These are phyloP conservation scores for Tethea ocularis DNA, from an alignment of 2,888 invertebrate genomes.

Conservation along the genomic window DNA sequence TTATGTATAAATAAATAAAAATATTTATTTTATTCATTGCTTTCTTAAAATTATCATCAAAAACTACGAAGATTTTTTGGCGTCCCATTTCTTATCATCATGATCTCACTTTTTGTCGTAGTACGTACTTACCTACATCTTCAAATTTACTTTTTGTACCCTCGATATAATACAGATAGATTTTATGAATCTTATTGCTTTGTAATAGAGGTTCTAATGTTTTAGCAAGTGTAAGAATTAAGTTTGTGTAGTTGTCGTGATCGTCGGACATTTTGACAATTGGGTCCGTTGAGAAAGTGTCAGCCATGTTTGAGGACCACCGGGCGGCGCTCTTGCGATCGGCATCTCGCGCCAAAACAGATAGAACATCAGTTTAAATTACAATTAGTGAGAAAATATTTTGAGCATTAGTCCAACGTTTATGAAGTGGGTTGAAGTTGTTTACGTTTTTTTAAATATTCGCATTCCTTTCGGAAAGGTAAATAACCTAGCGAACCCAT, in stretches of 20 bases:
- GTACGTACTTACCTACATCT: no score
- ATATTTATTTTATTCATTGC: background rate
- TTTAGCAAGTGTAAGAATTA: constrained; percentile 13
- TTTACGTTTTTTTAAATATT: background rate
- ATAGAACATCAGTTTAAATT: constrained; percentile 61
- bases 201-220: background rate
- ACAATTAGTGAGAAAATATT: constrained; percentile 69
- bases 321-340: no score
- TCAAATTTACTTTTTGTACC: background rate
- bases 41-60: constrained; percentile 14
- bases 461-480: background rate
- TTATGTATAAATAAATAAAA: no score
- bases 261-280: constrained; percentile 80
- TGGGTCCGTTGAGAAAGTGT: constrained; percentile 71
- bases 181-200: constrained; percentile 18
- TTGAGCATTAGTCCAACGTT: constrained; percentile 22
- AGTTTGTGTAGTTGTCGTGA: constrained; percentile 55
- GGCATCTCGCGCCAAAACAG: constrained; percentile 51
- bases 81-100: constrained; percentile 57
- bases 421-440: constrained; percentile 9
- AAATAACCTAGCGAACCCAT: no score
- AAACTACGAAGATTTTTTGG: constrained; percentile 37
- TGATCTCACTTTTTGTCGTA: constrained; percentile 67
- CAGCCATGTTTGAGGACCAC: constrained; percentile 70
- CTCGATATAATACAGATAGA: background rate